Evolutionary conservation across 2,113 vertebrate genomes (phyloP), one percentile per base, ranked within the genome.

Genomic region (Pygoscelis adeliae): DNA sequence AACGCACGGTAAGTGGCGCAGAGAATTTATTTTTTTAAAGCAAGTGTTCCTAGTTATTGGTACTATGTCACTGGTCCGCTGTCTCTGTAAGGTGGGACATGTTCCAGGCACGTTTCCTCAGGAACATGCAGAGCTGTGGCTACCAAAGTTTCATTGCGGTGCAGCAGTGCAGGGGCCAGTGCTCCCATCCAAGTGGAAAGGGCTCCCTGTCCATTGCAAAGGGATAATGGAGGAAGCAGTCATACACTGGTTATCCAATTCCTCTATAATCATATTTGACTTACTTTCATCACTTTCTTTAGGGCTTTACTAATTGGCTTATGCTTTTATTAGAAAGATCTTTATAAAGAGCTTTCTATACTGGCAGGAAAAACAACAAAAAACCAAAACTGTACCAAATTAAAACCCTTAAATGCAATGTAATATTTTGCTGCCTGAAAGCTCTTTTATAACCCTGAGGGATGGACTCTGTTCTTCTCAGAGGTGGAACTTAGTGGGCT

Each of bases 1-100:
- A 42, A 25, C 4, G 1, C 3, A 7, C 0, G 0, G 4, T 14
- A 13, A 53, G 32, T 17, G 14, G 32, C 3, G 9, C 42, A 46
- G 56, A 30, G 23, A 29, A 30, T n/a, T 30, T 16, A 5, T 11
- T 7, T 36, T 62, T 23, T 30, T 11, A 18, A 65, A 55, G 56
- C 52, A 67, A 25, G 3, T 13, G 46, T 18, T 46, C 20, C 4
- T 26, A 7, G 36, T 10, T 38, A 29, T 6, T 6, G 32, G 74
- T 32, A 5, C 46, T 5, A 2, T 3, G 32, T 5, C 47, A 17
- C 53, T 11, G 36, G 15, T 19, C 70, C 4, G 2, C 85, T 53
- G 49, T 53, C 52, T 40, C 42, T 9, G 0, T 17, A 11, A 13
- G 17, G 44, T 38, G 70, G 62, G 46, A 40, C 40, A 38, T 6